Base-by-base conservation (phyloP, 1,140 invertebrate species). In the Spodoptera litura region DNA sequence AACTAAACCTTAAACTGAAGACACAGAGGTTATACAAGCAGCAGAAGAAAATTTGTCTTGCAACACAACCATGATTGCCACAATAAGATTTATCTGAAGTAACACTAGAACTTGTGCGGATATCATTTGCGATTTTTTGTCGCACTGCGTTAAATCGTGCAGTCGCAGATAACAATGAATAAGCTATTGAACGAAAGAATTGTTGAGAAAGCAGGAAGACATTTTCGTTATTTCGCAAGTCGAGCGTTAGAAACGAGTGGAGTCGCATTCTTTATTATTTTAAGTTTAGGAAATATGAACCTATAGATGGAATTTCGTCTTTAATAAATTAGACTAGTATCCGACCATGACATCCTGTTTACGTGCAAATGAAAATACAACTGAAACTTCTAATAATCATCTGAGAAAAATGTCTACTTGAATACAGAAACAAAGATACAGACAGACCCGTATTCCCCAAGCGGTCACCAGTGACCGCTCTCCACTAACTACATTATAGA, bases 61-160 rank as follows among this genome's bases (percentile, higher is more conserved):
- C n/a, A 49, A 35, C 53, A 11, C 51, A 78, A 52, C 78, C 53
- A 52, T 51, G 78, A 71, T 78, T 78, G 55, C 66, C 78, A 91
- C 84, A 91, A 91, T 84, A 78, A 81, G 83, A 85, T 81, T 86
- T 87, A 82, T 87, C 79, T 71, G 66, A 83, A 77, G 89, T 89
- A 91, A 93, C 89, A 93, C 87, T 91, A 92, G 87, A 91, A 90
- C 88, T 90, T 92, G 89, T 88, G 79, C 82, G 70, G 78, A 84
- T 83, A 83, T 87, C 82, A 81, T 83, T 86, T 82, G 75, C 76
- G 59, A 81, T 85, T 85, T 86, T 89, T 85, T 70, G 62, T 79
- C 61, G 58, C 52, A 83, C 74, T 64, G 75, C 75, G 35, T 84
- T 78, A 78, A 86, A 85, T 87, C 81, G 83, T 78, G 75, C 76